Percentiles rank a stretch among this genome's conserved stretches.
Evolutionary conservation across 2,113 vertebrate species (phyloP).

Genomic region (Sialia sialis): DNA sequence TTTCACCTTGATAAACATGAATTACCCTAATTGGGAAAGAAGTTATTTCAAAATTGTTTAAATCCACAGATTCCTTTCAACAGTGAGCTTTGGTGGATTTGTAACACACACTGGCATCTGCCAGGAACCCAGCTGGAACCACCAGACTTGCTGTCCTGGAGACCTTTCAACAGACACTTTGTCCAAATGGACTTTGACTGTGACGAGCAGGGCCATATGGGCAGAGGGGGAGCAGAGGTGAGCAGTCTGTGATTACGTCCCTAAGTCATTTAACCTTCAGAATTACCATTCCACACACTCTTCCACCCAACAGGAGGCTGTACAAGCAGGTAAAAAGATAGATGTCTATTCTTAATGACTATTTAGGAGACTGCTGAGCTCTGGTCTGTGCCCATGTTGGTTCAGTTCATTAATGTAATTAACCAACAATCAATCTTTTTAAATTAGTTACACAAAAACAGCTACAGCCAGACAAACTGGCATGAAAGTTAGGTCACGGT

Average conservation of each 20-base stretch:
- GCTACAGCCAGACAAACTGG: conserved; percentile 6
- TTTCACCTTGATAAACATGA: conserved; percentile 9
- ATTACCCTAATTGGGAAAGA: not conserved
- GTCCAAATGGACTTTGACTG: conserved; percentile 21
- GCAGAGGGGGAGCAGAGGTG: conserved; percentile 18
- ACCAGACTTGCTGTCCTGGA: conserved; percentile 8
- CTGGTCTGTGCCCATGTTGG: conserved; percentile 20
- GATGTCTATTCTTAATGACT: conserved; percentile 39
- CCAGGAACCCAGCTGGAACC: conserved; percentile 12
- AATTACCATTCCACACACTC: conserved; percentile 32
- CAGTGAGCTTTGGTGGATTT: not conserved
- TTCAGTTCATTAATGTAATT: conserved; percentile 66
- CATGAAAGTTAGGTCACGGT: conserved; percentile 31
- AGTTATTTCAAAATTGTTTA: not conserved
- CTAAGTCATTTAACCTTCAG: conserved; percentile 50
- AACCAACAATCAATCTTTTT: conserved; percentile 62
- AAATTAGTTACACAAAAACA: conserved; percentile 61
- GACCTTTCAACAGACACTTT: conserved; percentile 33
- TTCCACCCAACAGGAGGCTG: conserved; percentile 21
- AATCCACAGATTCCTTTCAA: not conserved
- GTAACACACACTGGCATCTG: not conserved
- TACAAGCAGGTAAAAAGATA: conserved; percentile 55
- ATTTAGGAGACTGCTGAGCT: conserved; percentile 51
- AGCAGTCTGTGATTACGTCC: conserved; percentile 19
- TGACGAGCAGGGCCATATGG: conserved; percentile 4